Evolutionary conservation across 2,113 vertebrate species (phyloP), one percentile per base, ranked within the genome.

Genomic region (Gobiocypris rarus): DNA sequence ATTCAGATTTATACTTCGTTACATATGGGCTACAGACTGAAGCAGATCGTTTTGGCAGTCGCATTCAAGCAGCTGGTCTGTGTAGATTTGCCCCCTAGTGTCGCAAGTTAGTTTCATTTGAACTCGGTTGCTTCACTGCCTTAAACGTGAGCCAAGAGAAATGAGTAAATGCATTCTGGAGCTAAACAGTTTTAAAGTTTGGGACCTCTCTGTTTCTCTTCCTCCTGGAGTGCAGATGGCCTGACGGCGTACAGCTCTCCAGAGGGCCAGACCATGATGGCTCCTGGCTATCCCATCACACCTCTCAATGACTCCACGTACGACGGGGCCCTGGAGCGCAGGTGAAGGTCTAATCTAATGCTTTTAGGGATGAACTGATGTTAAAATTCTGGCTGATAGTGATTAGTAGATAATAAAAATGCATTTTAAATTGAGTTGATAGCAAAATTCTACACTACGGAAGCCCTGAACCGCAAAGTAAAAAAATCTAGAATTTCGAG

Each of bases 251-350:
- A 98, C 91, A 94, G 91, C 78, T 92, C 95, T 67, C 96, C 97
- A 0, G 96, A 96, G 89, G 97, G 97, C 75, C 95, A 96, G 90
- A 92, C 93, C 56, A 96, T 96, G 92, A 90, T 91, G 56, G 92
- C 91, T 22, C 95, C 95, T 1, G 95, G 95, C 48, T 93, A 88
- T 76, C 91, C 95, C 73, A 90, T 93, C 0, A 92, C 93, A 88
- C 94, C 93, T 84, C 93, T 98, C 89, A 98, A 97, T 31, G 97
- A 98, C 91, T 97, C 96, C 9, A 97, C 94, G 3, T 98, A 98
- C 0, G 97, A 98, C 71, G 97, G 97, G 9, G 90, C 84, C 9
- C 94, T 92, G 17, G 94, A 96, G 54, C 94, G 92, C 85, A 95
- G 95, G 97, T 93, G 84, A 28, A 87, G 3, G 9, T 26, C 5